These are phyloP conservation scores for Steinernema feltiae DNA, from an alignment of 1,140 invertebrate species.

Conservation along the genomic window DNA sequence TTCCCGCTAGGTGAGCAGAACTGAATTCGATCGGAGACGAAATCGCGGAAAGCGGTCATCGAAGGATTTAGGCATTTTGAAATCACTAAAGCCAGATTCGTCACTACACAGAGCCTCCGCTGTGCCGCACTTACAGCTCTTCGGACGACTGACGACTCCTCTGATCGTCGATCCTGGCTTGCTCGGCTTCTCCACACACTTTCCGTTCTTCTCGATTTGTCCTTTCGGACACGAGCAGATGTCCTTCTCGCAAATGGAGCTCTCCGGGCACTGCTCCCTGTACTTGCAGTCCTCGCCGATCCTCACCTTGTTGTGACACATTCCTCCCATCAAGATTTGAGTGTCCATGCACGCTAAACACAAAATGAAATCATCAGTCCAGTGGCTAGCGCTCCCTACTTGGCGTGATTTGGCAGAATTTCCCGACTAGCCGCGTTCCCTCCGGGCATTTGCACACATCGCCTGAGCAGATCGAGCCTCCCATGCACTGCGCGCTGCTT, in stretches of 20 bases:
- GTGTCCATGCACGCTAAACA: constrained; percentile 20
- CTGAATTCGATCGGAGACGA: neutral
- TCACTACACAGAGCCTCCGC: neutral
- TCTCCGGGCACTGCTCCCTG: constrained; percentile 7
- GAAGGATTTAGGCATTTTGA: neutral
- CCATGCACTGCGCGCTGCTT: constrained; percentile 25
- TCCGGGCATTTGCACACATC: constrained; percentile 23
- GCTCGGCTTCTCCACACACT: neutral
- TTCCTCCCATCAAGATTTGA: constrained; percentile 26
- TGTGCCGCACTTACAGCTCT: neutral
- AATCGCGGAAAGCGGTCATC: neutral
- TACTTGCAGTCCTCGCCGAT: constrained; percentile 24
- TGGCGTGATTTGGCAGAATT: constrained; percentile 24
- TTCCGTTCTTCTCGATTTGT: constrained; percentile 11
- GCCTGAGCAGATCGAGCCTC: constrained; percentile 26
- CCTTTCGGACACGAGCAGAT: neutral
- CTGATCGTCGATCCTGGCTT: neutral
- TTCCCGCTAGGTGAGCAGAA: neutral
- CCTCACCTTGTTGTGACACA: constrained; percentile 27
- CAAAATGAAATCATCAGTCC: neutral
- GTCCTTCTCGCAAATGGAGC: neutral
- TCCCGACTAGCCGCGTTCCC: constrained; percentile 20
- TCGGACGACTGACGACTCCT: neutral
- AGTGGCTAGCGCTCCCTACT: neutral
- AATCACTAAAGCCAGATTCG: neutral